Evolutionary conservation across 2,113 vertebrate species (phyloP).

Genomic region (Perca fluviatilis): DNA sequence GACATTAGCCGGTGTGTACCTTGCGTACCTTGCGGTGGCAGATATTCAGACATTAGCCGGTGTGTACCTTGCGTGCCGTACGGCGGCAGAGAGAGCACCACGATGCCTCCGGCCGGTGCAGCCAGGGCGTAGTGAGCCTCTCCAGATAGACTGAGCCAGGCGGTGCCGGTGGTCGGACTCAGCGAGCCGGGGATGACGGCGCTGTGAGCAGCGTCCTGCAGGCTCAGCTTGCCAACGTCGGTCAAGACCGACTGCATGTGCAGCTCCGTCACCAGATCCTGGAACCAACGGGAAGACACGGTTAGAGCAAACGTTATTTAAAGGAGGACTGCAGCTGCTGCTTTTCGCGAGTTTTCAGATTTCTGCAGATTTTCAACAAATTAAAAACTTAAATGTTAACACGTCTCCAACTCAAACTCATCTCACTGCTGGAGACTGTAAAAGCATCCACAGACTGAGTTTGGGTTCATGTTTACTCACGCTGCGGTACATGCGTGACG

Average conservation of each 20-base stretch:
- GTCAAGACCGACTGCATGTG: slow-evolving; percentile 96
- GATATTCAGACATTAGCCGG: no score
- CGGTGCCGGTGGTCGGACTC: slow-evolving; percentile 73
- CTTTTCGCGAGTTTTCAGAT: no score
- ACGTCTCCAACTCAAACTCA: no score
- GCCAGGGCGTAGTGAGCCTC: slow-evolving; percentile 92
- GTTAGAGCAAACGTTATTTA: no score
- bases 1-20: no score
- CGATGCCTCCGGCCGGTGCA: slow-evolving; percentile 88
- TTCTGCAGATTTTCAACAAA: no score
- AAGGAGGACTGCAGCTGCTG: no score
- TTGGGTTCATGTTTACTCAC: slow-evolving; percentile 81
- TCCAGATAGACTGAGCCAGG: slow-evolving; percentile 91
- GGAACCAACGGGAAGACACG: not conserved
- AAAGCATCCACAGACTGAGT: not conserved
- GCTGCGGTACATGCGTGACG: slow-evolving; percentile 93
- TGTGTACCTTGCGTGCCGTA: no score
- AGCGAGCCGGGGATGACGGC: slow-evolving; percentile 83
- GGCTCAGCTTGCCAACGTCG: slow-evolving; percentile 90
- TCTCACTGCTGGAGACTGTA: no score
- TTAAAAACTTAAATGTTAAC: no score
- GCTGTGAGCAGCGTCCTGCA: slow-evolving; percentile 88
- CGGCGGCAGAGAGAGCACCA: slow-evolving; percentile 88
- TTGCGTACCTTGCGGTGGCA: no score
- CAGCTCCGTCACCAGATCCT: slow-evolving; percentile 92